Evolutionary conservation across 1,140 invertebrate species (phyloP).

Genomic region (Drosophila parabipectinata): DNA sequence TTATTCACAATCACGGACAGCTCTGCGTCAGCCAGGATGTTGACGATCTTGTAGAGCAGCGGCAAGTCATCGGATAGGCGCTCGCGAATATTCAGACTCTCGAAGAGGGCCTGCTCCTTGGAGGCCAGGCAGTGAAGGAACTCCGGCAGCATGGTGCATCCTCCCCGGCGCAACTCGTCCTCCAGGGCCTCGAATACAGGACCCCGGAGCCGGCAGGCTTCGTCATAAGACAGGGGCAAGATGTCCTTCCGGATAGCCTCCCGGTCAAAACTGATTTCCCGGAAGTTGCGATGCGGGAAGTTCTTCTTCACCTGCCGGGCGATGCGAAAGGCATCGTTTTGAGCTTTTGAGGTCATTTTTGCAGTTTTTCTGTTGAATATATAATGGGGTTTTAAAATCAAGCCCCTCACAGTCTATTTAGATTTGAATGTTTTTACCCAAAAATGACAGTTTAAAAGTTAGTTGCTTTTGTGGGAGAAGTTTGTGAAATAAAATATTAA

Average conservation of each 20-base stretch:
- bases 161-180: slow-evolving; percentile 54
- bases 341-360: slow-evolving; percentile 28
- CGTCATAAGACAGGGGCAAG: slow-evolving; percentile 28
- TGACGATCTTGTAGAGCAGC: slow-evolving; percentile 54
- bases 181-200: slow-evolving; percentile 58
- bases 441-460: background rate
- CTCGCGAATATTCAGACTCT: slow-evolving; percentile 56
- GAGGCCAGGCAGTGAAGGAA: slow-evolving; percentile 61
- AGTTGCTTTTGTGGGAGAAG: background rate
- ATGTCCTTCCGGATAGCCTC: slow-evolving; percentile 46
- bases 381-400: no score
- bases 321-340: slow-evolving; percentile 51
- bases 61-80: slow-evolving; percentile 48
- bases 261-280: slow-evolving; percentile 64
- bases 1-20: slow-evolving; percentile 33
- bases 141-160: slow-evolving; percentile 58
- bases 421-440: background rate
- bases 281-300: slow-evolving; percentile 58
- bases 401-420: background rate
- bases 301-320: slow-evolving; percentile 50
- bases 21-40: slow-evolving; percentile 58
- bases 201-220: slow-evolving; percentile 45
- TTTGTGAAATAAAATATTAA: no score
- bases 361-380: background rate
- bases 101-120: slow-evolving; percentile 59